These are phyloP conservation scores for Parauchenoglanis punctatus DNA, from an alignment of 2,797 vertebrate genomes.

Conservation along the genomic window DNA sequence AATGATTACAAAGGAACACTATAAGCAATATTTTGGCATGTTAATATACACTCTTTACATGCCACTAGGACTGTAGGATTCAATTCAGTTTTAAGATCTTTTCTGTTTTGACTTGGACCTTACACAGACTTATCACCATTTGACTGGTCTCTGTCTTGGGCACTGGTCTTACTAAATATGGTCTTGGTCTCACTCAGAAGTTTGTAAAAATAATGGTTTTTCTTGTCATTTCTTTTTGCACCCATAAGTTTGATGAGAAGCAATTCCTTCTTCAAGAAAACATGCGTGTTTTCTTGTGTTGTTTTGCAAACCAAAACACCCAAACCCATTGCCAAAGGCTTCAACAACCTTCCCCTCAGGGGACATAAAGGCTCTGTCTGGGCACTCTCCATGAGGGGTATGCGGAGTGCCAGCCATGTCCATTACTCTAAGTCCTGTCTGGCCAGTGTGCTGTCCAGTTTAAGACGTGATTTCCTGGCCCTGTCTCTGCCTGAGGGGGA, in stretches of 20 bases:
- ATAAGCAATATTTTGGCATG: too few species aligned
- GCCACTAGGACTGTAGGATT: too few species aligned
- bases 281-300: not conserved
- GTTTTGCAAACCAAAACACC: slow-evolving; percentile 46
- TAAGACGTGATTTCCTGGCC: slow-evolving; percentile 78
- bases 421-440: slow-evolving; percentile 42
- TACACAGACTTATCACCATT: not conserved
- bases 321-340: slow-evolving; percentile 39
- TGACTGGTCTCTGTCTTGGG: not conserved
- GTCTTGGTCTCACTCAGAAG: not conserved
- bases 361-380: slow-evolving; percentile 44
- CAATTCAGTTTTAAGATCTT: not conserved
- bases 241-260: not conserved
- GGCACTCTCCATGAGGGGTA: slow-evolving; percentile 35
- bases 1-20: not conserved
- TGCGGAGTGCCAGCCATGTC: slow-evolving; percentile 35
- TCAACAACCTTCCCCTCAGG: slow-evolving; percentile 31
- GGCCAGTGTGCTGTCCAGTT: slow-evolving; percentile 54
- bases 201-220: not conserved
- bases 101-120: not conserved
- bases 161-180: not conserved
- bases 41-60: too few species aligned
- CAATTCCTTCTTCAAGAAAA: not conserved
- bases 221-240: not conserved
- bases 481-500: slow-evolving; percentile 58